Evolutionary conservation across 2,888 invertebrate species (phyloP), one percentile per base, ranked within the genome.

Genomic region (Crioceris asparagi): DNA sequence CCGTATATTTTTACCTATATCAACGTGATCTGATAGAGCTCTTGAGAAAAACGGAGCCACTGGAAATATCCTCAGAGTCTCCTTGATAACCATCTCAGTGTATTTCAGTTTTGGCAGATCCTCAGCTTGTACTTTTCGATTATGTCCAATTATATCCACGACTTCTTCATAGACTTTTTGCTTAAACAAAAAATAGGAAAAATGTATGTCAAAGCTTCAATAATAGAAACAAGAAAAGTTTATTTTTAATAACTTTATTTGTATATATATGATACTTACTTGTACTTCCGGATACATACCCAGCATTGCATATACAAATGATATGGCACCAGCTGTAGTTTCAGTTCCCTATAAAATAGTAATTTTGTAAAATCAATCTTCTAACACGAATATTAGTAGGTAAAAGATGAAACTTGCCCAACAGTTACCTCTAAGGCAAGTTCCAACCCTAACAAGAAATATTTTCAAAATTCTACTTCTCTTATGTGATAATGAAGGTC

Each of bases 291-390:
- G 47, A 21, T 14, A 34, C 29, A 47, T 30, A n/a, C 43, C 47
- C 10, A 60, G 39, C 40, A 56, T 40, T 3, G 51, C 46, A 8
- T 55, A 43, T 23, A 51, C 43, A 39, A 53, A 57, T 19, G 50
- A 47, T 17, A 49, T 36, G 6, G 54, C 49, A 7, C 56, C 42
- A 3, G 55, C 53, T 16, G 55, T 55, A 3, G 60, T 59, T 34
- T 60, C 59, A 14, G 38, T 38, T n/a, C 41, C 46, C 45, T 46
- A 21, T 16, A 35, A 35, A 29, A 17, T 17, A 25, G 15, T n/a
- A n/a, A n/a, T n/a, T n/a, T n/a, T n/a, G n/a, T n/a, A n/a, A n/a
- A n/a, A n/a, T n/a, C n/a, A n/a, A n/a, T n/a, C n/a, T n/a, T n/a
- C n/a, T n/a, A n/a, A n/a, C n/a, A n/a, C n/a, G n/a, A n/a, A n/a